A percentile compares a stretch with the other conserved stretches of the same genome.
These are phyloP conservation scores for Aphelenchoides besseyi DNA, from an alignment of 1,140 invertebrate species.

Conservation along the genomic window DNA sequence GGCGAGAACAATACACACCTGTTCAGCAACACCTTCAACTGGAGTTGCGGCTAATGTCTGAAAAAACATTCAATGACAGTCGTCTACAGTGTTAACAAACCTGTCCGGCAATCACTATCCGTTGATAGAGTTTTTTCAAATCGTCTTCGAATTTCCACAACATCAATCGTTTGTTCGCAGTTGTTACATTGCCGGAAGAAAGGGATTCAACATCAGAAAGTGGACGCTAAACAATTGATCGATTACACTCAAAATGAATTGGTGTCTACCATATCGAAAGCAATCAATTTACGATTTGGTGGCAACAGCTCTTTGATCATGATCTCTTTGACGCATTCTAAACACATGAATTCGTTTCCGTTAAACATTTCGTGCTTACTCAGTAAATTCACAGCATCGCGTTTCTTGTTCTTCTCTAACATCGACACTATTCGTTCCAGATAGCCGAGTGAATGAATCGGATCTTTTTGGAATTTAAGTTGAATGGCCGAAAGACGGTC, in stretches of 20 bases:
- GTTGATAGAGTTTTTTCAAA: conserved; percentile 74
- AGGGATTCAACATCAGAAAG: conserved; percentile 60
- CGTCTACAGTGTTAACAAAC: conserved; percentile 74
- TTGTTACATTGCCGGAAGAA: conserved; percentile 62
- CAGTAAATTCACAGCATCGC: conserved; percentile 72
- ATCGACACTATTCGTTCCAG: conserved; percentile 74
- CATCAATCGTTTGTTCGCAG: conserved; percentile 65
- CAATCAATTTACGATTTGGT: conserved; percentile 71
- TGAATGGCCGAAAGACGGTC: conserved; percentile 83
- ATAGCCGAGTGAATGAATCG: conserved; percentile 74
- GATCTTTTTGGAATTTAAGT: conserved; percentile 78
- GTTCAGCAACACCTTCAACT: conserved; percentile 51
- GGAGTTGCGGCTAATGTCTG: conserved; percentile 26
- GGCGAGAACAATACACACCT: conserved; percentile 67
- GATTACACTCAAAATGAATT: conserved; percentile 20
- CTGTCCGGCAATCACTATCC: conserved; percentile 71
- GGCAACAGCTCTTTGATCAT: conserved; percentile 75
- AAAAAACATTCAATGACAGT: conserved; percentile 63
- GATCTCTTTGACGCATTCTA: conserved; percentile 74
- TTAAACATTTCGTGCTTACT: conserved; percentile 61
- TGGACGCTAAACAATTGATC: conserved; percentile 66
- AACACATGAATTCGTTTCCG: conserved; percentile 22
- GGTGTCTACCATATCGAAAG: conserved; percentile 69
- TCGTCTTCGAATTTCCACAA: conserved; percentile 78
- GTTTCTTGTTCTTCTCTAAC: conserved; percentile 77